Percentiles rank a stretch among this genome's conserved stretches.
These are phyloP conservation scores for Anoplius nigerrimus DNA, from an alignment of 2,888 invertebrate species.

Conservation along the genomic window DNA sequence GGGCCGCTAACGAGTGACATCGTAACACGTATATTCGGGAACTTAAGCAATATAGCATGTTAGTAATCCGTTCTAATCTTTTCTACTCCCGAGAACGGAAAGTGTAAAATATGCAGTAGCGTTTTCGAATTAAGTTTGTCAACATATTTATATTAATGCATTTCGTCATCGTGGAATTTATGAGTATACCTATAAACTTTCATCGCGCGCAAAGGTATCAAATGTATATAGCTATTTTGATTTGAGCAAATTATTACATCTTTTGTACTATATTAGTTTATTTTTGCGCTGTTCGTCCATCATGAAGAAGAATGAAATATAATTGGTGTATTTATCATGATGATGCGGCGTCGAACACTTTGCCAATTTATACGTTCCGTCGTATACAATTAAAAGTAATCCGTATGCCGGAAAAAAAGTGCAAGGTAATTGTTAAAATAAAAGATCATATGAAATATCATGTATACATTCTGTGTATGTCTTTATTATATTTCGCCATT, in stretches of 20 bases:
- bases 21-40: no score
- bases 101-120: background rate
- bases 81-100: slow-evolving; percentile 6
- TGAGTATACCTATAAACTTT: background rate
- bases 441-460: slow-evolving; percentile 20
- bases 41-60: no score
- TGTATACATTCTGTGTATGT: slow-evolving; percentile 31
- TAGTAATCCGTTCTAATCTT: slow-evolving; percentile 2
- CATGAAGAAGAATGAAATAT: slow-evolving; percentile 36
- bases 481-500: slow-evolving; percentile 56
- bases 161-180: background rate
- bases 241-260: slow-evolving; percentile 27
- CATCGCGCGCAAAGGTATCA: background rate
- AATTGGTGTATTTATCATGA: slow-evolving; percentile 28
- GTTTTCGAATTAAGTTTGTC: background rate
- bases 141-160: background rate
- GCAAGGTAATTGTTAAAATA: background rate
- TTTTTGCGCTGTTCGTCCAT: slow-evolving; percentile 30
- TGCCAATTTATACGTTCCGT: background rate
- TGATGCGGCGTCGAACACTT: background rate
- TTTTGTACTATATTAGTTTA: slow-evolving; percentile 43
- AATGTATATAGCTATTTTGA: slow-evolving; percentile 45
- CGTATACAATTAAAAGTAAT: background rate
- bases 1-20: no score
- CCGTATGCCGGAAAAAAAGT: background rate